These are phyloP conservation scores for Hystrix cristata DNA, from an alignment of 2,113 vertebrate species.

Conservation along the genomic window DNA sequence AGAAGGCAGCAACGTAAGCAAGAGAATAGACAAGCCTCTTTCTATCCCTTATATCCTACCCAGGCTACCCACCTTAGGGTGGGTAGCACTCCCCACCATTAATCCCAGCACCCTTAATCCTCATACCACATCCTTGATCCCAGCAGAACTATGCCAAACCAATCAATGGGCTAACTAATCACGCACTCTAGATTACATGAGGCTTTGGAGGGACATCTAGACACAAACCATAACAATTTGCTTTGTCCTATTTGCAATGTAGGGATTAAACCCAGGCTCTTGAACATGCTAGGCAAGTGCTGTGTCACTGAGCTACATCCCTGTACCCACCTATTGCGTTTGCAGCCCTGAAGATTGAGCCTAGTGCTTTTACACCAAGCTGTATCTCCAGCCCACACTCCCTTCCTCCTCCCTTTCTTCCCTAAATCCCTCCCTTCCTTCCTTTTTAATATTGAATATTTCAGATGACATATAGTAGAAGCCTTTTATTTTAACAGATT, in stretches of 20 bases:
- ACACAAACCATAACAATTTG: neutral
- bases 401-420: neutral
- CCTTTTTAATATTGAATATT: neutral
- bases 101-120: too few relatives aligned
- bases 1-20: too few relatives aligned
- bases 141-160: too few relatives aligned
- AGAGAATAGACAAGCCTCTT: too few relatives aligned
- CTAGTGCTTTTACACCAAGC: neutral
- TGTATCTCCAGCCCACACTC: neutral
- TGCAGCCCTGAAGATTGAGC: neutral
- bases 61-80: too few relatives aligned
- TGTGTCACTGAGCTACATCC: neutral
- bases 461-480: neutral
- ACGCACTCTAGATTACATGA: too few relatives aligned
- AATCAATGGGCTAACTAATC: too few relatives aligned
- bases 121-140: too few relatives aligned
- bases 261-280: neutral
- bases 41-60: too few relatives aligned
- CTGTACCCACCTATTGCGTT: neutral
- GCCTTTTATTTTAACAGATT: conserved; percentile 2
- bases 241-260: neutral
- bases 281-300: neutral
- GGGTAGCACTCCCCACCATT: too few relatives aligned
- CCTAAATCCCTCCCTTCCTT: neutral
- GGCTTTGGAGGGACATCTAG: too few relatives aligned